Evolutionary conservation across 1,140 invertebrate genomes (phyloP), one percentile per base, ranked within the genome.

Genomic region (Vanessa atalanta): DNA sequence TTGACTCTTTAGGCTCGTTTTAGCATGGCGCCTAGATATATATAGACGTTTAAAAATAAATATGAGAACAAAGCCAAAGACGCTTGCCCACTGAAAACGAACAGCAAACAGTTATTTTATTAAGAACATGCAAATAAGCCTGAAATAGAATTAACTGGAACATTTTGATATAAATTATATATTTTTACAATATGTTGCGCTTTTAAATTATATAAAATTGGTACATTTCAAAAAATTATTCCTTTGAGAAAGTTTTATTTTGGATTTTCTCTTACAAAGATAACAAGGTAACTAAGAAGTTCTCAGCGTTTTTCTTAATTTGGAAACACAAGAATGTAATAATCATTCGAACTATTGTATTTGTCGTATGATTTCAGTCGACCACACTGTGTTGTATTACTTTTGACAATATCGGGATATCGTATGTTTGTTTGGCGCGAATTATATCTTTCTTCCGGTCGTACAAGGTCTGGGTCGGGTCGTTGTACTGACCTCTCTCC

Each of bases 391-490:
- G 12, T 12, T 51, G 16, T 23, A 57, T n/a, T 23, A 57, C 20
- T 57, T 57, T 57, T 57, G 16, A 61, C 57, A 37, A 31, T 61
- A 31, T 61, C 57, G 13, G 53, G 16, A 57, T 57, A 57, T 57
- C 20, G 20, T 20, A 47, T 60, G 65, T 51, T 43, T 68, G 37
- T 68, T 68, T 70, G 53, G 51, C 43, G 67, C 67, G 16, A 71
- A 66, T 75, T 68, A 57, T 69, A 69, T 75, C 57, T 72, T 81
- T 80, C 82, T 88, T 85, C 84, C 83, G 81, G 82, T 77, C 70
- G 72, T 72, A 80, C 82, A 84, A 86, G 85, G 85, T 88, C 85
- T 86, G 85, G 85, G 83, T 83, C 79, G 79, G 86, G 86, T 88
- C 84, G 79, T 82, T 80, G 86, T 68, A 80, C 85, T 83, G 64